Percentiles rank a stretch among this genome's conserved stretches.
phyloP scores from a whole-genome alignment of 1,140 invertebrate species.

The Carcinoscorpius rotundicauda region DNA sequence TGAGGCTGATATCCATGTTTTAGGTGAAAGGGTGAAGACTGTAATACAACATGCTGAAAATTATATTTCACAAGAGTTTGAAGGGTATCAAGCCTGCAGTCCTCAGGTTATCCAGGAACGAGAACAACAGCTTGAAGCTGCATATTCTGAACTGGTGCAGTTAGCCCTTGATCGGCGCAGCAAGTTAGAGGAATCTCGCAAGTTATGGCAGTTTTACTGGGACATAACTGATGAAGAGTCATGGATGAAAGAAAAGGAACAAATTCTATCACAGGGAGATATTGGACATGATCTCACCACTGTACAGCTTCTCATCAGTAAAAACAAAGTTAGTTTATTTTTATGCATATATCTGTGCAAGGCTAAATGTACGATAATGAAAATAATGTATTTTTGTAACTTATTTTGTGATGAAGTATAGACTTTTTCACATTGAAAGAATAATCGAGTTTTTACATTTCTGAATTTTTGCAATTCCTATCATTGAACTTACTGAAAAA shows the following conservation, averaged over 20 bases:
- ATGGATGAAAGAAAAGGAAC: constrained; percentile 99
- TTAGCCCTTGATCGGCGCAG: constrained; percentile 74
- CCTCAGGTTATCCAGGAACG: constrained; percentile 87
- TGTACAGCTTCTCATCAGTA: constrained; percentile 79
- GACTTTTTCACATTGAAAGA: no score
- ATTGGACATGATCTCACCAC: constrained; percentile 95
- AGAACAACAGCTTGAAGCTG: constrained; percentile 77
- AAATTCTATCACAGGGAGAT: constrained; percentile 88
- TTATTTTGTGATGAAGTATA: no score
- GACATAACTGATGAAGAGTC: constrained; percentile 99
- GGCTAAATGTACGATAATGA: no score
- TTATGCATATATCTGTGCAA: no score
- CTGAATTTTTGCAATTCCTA: no score
- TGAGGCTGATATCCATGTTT: constrained; percentile 95
- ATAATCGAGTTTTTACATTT: no score
- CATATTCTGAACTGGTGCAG: constrained; percentile 87
- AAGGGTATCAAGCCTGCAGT: constrained; percentile 86
- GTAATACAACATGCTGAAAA: constrained; percentile 87
- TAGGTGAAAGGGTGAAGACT: constrained; percentile 91
- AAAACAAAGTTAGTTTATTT: constrained; percentile 55
- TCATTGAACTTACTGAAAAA: no score
- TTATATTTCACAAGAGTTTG: constrained; percentile 79
- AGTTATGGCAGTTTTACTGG: constrained; percentile 99
- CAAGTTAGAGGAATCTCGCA: constrained; percentile 89
- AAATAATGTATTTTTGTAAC: no score